These are phyloP conservation scores for Dione vanillae DNA, from an alignment of 2,888 invertebrate species.

Conservation along the genomic window DNA sequence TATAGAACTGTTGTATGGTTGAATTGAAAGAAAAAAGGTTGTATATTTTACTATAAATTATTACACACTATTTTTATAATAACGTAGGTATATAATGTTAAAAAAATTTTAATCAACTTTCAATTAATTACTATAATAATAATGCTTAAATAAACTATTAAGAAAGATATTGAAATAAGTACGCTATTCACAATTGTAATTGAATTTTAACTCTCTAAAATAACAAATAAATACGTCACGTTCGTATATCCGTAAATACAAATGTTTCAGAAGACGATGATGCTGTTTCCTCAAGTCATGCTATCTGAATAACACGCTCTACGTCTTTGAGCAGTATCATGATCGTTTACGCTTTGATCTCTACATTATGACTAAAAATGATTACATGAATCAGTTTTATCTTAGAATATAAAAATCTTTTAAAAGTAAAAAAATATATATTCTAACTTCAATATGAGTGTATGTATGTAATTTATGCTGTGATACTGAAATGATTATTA, in stretches of 20 bases:
- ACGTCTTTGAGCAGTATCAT: conserved; percentile 23
- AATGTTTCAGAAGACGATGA: conserved; percentile 33
- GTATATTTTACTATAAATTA: conserved; percentile 31
- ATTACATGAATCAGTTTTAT: neutral
- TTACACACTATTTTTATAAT: neutral
- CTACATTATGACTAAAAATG: conserved; percentile 29
- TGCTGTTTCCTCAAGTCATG: conserved; percentile 59
- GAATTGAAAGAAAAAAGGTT: too few relatives aligned
- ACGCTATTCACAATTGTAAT: neutral
- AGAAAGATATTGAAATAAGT: neutral
- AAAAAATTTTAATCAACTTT: too few relatives aligned
- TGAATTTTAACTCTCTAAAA: neutral
- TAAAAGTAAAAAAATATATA: too few relatives aligned
- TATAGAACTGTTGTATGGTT: conserved; percentile 67
- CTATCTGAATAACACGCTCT: conserved; percentile 54
- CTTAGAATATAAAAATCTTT: neutral
- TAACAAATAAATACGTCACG: conserved; percentile 12
- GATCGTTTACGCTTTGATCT: conserved; percentile 32
- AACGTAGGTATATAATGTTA: too few relatives aligned
- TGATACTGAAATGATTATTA: too few relatives aligned
- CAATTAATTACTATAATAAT: neutral
- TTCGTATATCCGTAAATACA: too few relatives aligned
- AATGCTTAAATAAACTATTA: neutral
- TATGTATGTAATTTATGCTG: too few relatives aligned
- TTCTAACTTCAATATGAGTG: too few relatives aligned